Evolutionary conservation across 2,888 invertebrate genomes (phyloP), one percentile per base, ranked within the genome.

Genomic region (Nasonovia ribisnigri): DNA sequence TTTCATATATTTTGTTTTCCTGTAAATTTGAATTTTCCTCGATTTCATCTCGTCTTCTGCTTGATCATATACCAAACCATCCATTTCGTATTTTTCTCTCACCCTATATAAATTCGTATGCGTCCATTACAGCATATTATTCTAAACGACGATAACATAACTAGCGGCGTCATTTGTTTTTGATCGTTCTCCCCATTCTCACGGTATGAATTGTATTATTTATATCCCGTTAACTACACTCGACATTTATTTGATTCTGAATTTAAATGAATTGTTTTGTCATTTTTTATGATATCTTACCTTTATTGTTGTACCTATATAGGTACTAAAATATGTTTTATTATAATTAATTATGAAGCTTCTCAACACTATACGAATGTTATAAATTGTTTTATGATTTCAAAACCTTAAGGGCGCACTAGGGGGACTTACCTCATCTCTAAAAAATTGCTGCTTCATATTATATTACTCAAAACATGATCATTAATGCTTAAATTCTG

Each of bases 141-240:
- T 77, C 36, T 8, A 36, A 36, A 77, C 77, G 77, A 36, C 16
- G 36, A 36, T 29, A n/a, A 67, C 13, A 16, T 4, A 51, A 11
- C 11, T 36, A n/a, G n/a, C n/a, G 67, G 5, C n/a, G 20, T 36
- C n/a, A 36, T 67, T 67, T 77, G 77, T 77, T 77, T 77, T 77
- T 77, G 20, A 77, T 36, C 77, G 20, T 20, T 77, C 36, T 36
- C 36, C 2, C 36, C 36, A 77, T 77, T 77, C 77, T 77, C 77
- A 77, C 77, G 77, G 77, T 77, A 77, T 20, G n/a, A 77, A 77
- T 67, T 77, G 36, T 77, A 77, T 77, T 77, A 77, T 36, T 77
- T 77, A 77, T 77, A 8, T 77, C 6, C 36, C 77, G 57, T 57
- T 57, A 77, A 36, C 77, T 20, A 77, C 77, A 6, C 20, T 77